Base-by-base conservation (phyloP, 1,140 invertebrate genomes). In the Argopecten irradians region DNA sequence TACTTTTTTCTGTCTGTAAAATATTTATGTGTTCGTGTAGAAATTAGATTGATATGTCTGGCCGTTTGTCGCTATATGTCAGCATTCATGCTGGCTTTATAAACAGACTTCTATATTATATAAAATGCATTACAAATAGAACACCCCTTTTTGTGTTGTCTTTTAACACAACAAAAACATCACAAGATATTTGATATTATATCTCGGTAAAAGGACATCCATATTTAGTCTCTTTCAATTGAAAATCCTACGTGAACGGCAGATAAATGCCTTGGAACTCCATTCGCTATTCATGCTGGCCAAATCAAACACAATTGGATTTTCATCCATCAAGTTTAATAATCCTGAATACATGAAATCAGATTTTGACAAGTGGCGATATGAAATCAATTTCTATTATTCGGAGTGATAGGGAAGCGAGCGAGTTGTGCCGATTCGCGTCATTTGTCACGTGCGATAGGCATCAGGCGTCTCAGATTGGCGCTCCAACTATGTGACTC, bases 291-390 rank as follows among this genome's bases (percentile, higher is more conserved):
- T 71, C n/a, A 71, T 71, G 55, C 55, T 71, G n/a, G 28, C 55
- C n/a, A n/a, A 71, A 71, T 71, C 55, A 71, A 5, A 71, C 55
- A 71, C 55, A 71, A 71, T 71, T 71, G 55, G 55, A 71, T 71
- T 71, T 71, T 71, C 55, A 71, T 71, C 55, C 55, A 71, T 71
- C 55, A 71, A 28, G 55, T 71, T 71, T 71, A 71, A 71, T 71
- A 71, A 71, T 71, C 55, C 55, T 11, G 55, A 71, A 71, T n/a
- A 71, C n/a, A 8, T 28, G n/a, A 71, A 71, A 71, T 71, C 55
- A 71, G 55, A 28, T 71, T 71, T 71, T 3, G 55, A 11, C 55
- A 28, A 71, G 8, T 11, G 55, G 55, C 55, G n/a, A 71, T 71
- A 71, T 71, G 55, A 71, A 71, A 71, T 71, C 55, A 71, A 71